Evolutionary conservation across 2,888 invertebrate species (phyloP).

Genomic region (Tetrapedia diversipes): DNA sequence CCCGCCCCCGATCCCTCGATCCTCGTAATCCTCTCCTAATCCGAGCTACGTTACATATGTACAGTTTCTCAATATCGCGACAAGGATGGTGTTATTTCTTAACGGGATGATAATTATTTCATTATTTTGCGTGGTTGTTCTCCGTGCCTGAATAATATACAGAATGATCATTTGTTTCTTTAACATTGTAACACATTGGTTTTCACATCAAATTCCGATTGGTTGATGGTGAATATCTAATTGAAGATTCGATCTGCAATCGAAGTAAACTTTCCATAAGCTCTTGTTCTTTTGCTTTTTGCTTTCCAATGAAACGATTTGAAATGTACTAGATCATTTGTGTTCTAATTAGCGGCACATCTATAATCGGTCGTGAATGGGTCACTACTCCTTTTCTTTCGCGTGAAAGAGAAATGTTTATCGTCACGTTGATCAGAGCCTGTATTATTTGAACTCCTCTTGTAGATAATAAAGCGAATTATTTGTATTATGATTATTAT

Average conservation of each 20-base stretch:
- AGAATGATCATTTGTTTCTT: neutral
- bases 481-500: conserved; percentile 61
- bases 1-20: neutral
- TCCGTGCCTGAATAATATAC: neutral
- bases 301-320: neutral
- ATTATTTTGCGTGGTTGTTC: too few species aligned
- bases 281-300: neutral
- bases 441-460: conserved; percentile 56
- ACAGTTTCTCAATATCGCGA: conserved; percentile 15
- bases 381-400: conserved; percentile 41
- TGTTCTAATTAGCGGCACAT: conserved; percentile 1
- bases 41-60: conserved; percentile 27
- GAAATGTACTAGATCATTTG: conserved; percentile 6
- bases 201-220: neutral
- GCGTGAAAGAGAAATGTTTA: conserved; percentile 43
- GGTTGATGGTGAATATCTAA: neutral
- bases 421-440: conserved; percentile 51
- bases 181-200: neutral
- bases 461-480: conserved; percentile 69
- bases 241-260: neutral
- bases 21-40: conserved; percentile 31
- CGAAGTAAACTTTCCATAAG: neutral
- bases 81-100: conserved; percentile 21
- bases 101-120: neutral
- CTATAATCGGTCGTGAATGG: conserved; percentile 49